Evolutionary conservation across 2,888 invertebrate species (phyloP).

Genomic region (Papilio demoleus): DNA sequence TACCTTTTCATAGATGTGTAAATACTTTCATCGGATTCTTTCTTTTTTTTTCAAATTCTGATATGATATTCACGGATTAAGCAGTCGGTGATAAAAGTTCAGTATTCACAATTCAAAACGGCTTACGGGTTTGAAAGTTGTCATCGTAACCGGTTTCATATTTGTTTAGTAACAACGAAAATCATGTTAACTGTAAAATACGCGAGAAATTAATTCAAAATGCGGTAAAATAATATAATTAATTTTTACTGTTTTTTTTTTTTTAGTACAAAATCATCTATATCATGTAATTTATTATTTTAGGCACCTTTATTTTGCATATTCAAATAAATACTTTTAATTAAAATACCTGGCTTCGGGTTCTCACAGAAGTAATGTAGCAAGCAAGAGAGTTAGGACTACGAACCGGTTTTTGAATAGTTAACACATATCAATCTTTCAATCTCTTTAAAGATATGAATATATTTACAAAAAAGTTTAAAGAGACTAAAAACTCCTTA

Average conservation of each 20-base stretch:
- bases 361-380: too few species aligned
- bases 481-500: too few species aligned
- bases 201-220: slow-evolving; percentile 1
- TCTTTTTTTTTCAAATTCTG: too few species aligned
- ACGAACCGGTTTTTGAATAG: background rate
- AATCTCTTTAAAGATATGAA: too few species aligned
- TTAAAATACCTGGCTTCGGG: background rate
- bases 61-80: too few species aligned
- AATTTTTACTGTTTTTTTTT: too few species aligned
- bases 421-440: background rate
- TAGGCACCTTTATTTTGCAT: background rate
- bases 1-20: too few species aligned
- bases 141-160: slow-evolving; percentile 6
- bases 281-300: background rate
- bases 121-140: slow-evolving; percentile 6
- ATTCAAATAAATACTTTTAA: background rate
- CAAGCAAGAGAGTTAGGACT: too few species aligned
- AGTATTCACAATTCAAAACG: background rate
- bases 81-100: background rate
- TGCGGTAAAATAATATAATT: background rate
- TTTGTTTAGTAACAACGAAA: background rate
- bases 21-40: too few species aligned
- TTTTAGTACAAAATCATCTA: background rate
- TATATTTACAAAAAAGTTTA: too few species aligned
- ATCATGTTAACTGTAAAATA: slow-evolving; percentile 8